Evolutionary conservation across 2,888 invertebrate genomes (phyloP).

Genomic region (Galerucella nymphaeae): DNA sequence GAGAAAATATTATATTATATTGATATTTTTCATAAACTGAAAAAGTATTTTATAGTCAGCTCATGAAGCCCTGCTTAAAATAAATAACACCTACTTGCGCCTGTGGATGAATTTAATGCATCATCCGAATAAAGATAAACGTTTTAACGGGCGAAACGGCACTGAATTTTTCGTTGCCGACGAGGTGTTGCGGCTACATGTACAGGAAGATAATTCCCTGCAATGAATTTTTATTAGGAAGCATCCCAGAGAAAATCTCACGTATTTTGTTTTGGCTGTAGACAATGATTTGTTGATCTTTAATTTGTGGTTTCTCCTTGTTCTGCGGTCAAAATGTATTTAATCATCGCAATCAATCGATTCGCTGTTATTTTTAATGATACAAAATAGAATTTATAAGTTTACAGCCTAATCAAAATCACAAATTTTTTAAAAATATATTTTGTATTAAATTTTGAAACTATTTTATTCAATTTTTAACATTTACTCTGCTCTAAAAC

Average conservation of each 20-base stretch:
- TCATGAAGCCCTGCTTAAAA: slow-evolving; percentile 21
- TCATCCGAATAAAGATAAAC: slow-evolving; percentile 37
- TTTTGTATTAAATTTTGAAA: too few species aligned
- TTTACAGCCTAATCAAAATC: too few species aligned
- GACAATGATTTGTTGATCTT: slow-evolving; percentile 25
- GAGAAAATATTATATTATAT: too few species aligned
- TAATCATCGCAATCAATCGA: slow-evolving; percentile 12
- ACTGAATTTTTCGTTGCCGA: slow-evolving; percentile 23
- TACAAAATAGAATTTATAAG: too few species aligned
- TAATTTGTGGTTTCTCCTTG: slow-evolving; percentile 12
- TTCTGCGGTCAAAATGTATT: neutral
- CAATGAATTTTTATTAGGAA: slow-evolving; percentile 35
- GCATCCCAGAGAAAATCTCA: slow-evolving; percentile 27
- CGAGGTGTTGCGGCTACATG: slow-evolving; percentile 28
- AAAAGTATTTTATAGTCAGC: slow-evolving; percentile 4
- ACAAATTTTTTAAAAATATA: too few species aligned
- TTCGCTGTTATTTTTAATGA: neutral
- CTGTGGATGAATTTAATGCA: slow-evolving; percentile 32
- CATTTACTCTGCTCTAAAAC: too few species aligned
- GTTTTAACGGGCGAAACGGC: slow-evolving; percentile 21
- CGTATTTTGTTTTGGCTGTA: slow-evolving; percentile 20
- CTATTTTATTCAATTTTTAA: too few species aligned
- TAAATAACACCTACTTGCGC: slow-evolving; percentile 32
- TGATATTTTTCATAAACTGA: too few species aligned
- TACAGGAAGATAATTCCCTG: slow-evolving; percentile 36